These are phyloP conservation scores for Melieria crassipennis DNA, from an alignment of 2,888 invertebrate species.

Conservation along the genomic window DNA sequence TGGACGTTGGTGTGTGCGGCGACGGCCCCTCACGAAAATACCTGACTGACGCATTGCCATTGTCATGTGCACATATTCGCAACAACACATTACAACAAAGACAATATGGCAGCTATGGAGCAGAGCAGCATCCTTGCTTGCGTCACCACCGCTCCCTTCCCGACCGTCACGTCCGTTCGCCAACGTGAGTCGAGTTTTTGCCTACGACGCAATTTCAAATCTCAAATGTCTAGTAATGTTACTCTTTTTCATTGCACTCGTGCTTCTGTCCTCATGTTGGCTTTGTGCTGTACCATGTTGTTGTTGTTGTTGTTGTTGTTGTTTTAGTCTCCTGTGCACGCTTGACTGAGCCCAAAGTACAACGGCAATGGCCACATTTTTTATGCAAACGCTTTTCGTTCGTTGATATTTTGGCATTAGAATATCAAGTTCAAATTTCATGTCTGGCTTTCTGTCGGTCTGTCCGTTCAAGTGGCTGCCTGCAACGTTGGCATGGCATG, in stretches of 20 bases:
- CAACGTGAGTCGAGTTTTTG: no score
- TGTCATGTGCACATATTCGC: no score
- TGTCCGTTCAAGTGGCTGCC: neutral
- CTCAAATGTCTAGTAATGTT: constrained; percentile 34
- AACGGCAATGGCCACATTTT: neutral
- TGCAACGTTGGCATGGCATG: neutral
- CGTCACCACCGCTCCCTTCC: no score
- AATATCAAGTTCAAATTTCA: constrained; percentile 36
- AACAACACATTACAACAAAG: no score
- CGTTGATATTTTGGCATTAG: constrained; percentile 29
- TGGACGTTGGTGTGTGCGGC: no score
- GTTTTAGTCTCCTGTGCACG: neutral
- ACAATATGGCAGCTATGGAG: no score
- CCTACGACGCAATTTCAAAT: constrained; percentile 12
- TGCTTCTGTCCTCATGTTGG: neutral
- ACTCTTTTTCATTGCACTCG: constrained; percentile 3
- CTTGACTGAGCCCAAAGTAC: neutral
- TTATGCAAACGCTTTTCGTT: constrained; percentile 11
- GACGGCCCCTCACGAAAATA: no score
- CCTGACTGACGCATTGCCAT: no score
- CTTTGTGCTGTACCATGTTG: neutral
- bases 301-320: neutral
- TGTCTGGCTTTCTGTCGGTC: constrained; percentile 23
- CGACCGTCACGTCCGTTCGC: no score
- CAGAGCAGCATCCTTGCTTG: no score